Conservation (phyloP, 2,888 invertebrate species). For the Sminthurinus aureus region DNA sequence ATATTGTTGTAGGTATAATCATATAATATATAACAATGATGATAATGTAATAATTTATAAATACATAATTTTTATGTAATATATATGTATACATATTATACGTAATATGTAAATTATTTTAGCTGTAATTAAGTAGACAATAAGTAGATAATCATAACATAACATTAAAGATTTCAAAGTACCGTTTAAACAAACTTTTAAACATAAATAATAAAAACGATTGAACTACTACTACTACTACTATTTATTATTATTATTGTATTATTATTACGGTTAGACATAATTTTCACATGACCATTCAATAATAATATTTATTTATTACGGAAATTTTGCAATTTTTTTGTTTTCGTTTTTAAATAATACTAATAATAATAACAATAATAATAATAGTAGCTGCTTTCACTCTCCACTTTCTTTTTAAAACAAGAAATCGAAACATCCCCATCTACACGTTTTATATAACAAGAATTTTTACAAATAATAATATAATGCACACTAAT, state of each 20-base stretch:
- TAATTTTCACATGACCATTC: background rate
- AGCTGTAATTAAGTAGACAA: conserved; percentile 31
- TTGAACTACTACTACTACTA: background rate
- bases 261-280: background rate
- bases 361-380: background rate
- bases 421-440: background rate
- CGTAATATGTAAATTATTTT: background rate
- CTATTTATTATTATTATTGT: background rate
- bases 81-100: too few relatives aligned
- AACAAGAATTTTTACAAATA: background rate
- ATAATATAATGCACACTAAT: too few relatives aligned
- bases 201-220: background rate
- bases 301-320: too few relatives aligned
- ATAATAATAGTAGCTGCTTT: too few relatives aligned
- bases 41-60: too few relatives aligned
- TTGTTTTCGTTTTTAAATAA: background rate
- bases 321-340: background rate
- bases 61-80: too few relatives aligned
- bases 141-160: conserved; percentile 32
- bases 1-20: too few relatives aligned
- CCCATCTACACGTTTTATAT: background rate
- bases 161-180: background rate
- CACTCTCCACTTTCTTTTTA: too few relatives aligned
- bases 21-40: too few relatives aligned
- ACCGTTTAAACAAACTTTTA: conserved; percentile 9